These are phyloP conservation scores for Monoplex corrugatus DNA, from an alignment of 2,888 invertebrate genomes.

Conservation along the genomic window DNA sequence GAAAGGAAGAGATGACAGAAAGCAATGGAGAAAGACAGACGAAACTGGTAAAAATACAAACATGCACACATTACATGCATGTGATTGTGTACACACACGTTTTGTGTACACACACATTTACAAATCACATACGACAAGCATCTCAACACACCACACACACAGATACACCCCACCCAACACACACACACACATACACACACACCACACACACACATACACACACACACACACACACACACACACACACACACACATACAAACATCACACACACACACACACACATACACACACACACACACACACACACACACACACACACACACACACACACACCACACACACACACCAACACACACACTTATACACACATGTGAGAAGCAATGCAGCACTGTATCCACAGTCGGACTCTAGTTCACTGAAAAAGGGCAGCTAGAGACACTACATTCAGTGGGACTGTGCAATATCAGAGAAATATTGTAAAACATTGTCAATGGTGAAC, in stretches of 20 bases:
- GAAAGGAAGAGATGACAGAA: not conserved
- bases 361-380: not conserved
- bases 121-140: not conserved
- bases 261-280: not conserved
- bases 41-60: too few relatives aligned
- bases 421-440: slow-evolving; percentile 97
- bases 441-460: slow-evolving; percentile 84
- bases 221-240: not conserved
- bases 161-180: not conserved
- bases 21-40: too few relatives aligned
- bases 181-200: not conserved
- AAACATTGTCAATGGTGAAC: slow-evolving; percentile 96
- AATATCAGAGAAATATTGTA: slow-evolving; percentile 98
- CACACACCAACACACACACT: not conserved
- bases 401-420: not conserved
- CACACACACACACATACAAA: not conserved
- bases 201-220: not conserved
- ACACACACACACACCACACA: not conserved
- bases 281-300: not conserved
- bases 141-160: not conserved
- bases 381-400: not conserved
- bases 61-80: too few relatives aligned
- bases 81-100: too few relatives aligned
- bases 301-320: slow-evolving; percentile 3
- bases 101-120: too few relatives aligned